Percentiles rank a stretch among this genome's conserved stretches.
These are phyloP conservation scores for Tupaia chinensis DNA, from an alignment of 2,113 vertebrate genomes.

Conservation along the genomic window DNA sequence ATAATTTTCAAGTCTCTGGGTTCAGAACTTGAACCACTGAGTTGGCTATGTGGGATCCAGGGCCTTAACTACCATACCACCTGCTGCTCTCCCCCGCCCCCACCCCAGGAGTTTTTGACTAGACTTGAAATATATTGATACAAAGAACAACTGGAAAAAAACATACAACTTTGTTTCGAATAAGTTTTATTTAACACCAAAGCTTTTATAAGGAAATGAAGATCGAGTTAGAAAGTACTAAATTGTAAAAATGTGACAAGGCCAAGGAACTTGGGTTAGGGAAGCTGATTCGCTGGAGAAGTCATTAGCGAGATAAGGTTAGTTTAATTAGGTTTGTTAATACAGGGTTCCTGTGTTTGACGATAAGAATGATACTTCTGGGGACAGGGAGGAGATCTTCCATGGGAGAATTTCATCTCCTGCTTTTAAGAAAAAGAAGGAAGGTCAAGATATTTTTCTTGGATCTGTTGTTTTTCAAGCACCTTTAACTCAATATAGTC, in stretches of 20 bases:
- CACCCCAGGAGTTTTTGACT: neutral
- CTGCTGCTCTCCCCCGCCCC: no score
- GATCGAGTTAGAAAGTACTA: neutral
- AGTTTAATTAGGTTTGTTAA: neutral
- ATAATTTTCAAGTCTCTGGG: no score
- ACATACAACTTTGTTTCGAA: neutral
- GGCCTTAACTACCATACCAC: no score
- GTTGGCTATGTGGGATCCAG: no score
- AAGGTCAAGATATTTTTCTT: conserved; percentile 1
- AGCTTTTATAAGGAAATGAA: neutral
- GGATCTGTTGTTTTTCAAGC: neutral
- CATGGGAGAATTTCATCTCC: neutral
- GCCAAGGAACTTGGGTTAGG: neutral
- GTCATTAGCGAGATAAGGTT: neutral
- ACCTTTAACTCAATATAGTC: neutral
- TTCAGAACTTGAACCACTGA: no score
- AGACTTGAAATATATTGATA: neutral
- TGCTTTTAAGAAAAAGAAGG: neutral
- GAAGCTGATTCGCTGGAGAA: neutral
- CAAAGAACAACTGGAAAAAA: neutral
- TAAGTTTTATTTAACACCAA: neutral
- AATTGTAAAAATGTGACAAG: neutral
- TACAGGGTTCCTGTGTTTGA: neutral
- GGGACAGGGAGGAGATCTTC: neutral
- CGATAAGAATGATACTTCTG: neutral